Percentiles rank a stretch among this genome's conserved stretches.
phyloP scores from a whole-genome alignment of 1,140 invertebrate genomes.

The Cherax destructor region DNA sequence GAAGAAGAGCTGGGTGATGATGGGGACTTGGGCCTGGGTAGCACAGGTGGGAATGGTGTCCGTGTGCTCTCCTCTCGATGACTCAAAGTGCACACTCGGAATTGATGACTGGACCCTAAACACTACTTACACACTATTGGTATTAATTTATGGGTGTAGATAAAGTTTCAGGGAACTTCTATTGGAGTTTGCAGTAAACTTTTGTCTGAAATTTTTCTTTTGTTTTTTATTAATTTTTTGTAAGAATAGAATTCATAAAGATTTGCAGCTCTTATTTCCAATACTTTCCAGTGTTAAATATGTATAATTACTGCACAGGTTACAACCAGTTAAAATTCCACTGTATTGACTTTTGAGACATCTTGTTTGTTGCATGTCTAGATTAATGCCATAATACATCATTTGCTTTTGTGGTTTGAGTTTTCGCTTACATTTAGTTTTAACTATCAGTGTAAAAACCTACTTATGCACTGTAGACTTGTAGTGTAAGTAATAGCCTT shows the following conservation, averaged over 20 bases:
- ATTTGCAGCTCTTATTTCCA: too few species aligned
- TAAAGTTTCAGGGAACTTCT: too few species aligned
- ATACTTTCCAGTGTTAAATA: too few species aligned
- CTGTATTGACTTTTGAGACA: conserved; percentile 33
- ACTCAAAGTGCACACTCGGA: background rate
- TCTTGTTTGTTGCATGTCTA: conserved; percentile 28
- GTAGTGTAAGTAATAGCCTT: too few species aligned
- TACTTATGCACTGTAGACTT: too few species aligned
- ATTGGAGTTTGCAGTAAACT: too few species aligned
- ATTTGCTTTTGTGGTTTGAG: background rate
- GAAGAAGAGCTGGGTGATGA: conserved; percentile 42
- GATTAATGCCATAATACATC: background rate
- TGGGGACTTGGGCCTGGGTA: conserved; percentile 53
- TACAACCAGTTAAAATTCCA: conserved; percentile 23
- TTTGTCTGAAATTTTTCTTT: too few species aligned
- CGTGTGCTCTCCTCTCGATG: background rate
- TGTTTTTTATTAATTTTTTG: too few species aligned
- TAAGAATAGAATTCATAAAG: too few species aligned
- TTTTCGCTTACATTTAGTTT: background rate
- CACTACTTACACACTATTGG: background rate
- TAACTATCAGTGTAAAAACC: background rate
- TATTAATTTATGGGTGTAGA: background rate
- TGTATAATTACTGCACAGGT: background rate
- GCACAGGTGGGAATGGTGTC: conserved; percentile 46
- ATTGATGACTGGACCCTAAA: conserved; percentile 1